These are phyloP conservation scores for Macquaria ambigua DNA, from an alignment of 2,113 vertebrate genomes.

Conservation along the genomic window DNA sequence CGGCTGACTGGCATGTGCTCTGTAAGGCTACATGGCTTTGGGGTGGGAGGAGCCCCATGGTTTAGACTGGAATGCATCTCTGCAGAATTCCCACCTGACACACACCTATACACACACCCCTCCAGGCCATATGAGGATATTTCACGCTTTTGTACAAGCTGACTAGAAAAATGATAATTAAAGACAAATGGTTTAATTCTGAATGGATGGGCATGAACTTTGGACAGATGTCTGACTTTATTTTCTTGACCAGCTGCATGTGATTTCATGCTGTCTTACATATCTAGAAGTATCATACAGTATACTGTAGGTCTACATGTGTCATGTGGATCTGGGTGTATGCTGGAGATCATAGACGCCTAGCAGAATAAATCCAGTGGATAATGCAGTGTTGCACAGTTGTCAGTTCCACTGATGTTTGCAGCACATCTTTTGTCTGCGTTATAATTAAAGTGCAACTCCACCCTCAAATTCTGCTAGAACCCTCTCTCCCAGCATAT, in stretches of 20 bases:
- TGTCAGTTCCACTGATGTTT: slow-evolving; percentile 32
- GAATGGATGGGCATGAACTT: slow-evolving; percentile 47
- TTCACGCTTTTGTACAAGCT: slow-evolving; percentile 20
- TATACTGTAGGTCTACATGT: neutral
- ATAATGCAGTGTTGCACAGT: slow-evolving; percentile 21
- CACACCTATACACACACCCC: slow-evolving; percentile 1
- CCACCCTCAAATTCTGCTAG: too few relatives aligned
- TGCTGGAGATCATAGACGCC: slow-evolving; percentile 33
- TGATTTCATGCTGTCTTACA: slow-evolving; percentile 49
- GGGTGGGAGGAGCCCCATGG: slow-evolving; percentile 61
- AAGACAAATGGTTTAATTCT: slow-evolving; percentile 54
- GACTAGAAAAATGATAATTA: slow-evolving; percentile 28
- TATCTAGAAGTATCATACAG: neutral
- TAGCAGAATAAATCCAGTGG: slow-evolving; percentile 31
- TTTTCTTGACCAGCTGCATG: slow-evolving; percentile 39
- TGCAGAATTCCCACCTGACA: slow-evolving; percentile 18
- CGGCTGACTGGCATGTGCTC: slow-evolving; percentile 65
- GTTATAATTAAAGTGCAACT: neutral
- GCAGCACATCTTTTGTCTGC: slow-evolving; percentile 12
- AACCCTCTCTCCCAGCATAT: too few relatives aligned
- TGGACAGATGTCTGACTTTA: slow-evolving; percentile 27
- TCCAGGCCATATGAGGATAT: slow-evolving; percentile 27
- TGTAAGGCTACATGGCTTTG: slow-evolving; percentile 41
- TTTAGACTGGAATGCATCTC: slow-evolving; percentile 45
- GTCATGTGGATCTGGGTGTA: neutral